Conservation (phyloP, 2,113 vertebrate species). For the Pardalotus punctatus region DNA sequence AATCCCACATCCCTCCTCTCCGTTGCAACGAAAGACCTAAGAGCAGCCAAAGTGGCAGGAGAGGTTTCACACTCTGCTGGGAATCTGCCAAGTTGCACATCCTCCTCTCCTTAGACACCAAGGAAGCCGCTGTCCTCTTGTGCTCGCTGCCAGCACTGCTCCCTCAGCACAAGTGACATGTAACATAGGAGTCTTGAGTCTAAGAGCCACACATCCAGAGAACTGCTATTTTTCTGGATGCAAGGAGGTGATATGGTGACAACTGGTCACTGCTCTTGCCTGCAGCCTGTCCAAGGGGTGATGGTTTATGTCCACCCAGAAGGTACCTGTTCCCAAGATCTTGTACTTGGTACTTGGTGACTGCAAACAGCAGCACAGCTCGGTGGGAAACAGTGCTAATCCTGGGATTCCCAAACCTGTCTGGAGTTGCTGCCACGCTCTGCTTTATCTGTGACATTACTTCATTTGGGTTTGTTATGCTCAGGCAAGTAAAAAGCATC, state of each 20-base stretch:
- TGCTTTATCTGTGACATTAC: background rate
- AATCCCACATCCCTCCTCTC: background rate
- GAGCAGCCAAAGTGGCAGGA: background rate
- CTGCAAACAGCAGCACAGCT: background rate
- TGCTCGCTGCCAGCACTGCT: background rate
- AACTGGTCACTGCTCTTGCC: background rate
- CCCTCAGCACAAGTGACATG: background rate
- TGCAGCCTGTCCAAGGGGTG: background rate
- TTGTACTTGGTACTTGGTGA: background rate
- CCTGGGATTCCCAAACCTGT: background rate
- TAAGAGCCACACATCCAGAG: background rate
- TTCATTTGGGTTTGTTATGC: background rate
- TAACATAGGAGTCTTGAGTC: accelerated
- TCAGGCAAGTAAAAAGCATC: background rate
- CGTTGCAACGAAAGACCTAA: background rate
- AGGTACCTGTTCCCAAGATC: background rate
- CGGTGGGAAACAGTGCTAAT: background rate
- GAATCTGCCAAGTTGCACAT: background rate
- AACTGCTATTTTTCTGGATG: background rate
- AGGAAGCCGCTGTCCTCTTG: background rate
- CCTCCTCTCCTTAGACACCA: background rate
- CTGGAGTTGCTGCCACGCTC: background rate
- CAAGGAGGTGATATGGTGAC: accelerated
- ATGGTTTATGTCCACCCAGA: background rate
- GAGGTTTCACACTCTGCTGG: background rate